Base-by-base conservation (phyloP, 2,888 invertebrate genomes). In the Coenonympha arcania region DNA sequence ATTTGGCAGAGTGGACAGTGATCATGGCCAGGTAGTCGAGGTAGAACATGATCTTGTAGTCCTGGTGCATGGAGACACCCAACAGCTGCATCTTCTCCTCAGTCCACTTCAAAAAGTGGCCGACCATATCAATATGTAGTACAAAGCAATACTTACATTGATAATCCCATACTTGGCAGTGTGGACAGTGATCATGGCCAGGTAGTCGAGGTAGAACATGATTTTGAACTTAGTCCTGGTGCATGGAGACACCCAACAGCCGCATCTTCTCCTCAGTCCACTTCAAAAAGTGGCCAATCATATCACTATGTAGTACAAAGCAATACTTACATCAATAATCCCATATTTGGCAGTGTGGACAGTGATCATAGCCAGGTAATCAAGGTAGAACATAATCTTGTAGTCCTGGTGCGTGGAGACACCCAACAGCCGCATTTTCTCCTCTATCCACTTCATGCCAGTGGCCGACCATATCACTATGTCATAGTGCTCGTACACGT, bases 381-480 rank as follows among this genome's bases (percentile, higher is more conserved):
- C 98, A 52, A 98, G 79, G 77, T 96, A 93, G 80, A 97, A 98
- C 72, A 93, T 90, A 51, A 99, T 93, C 84, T 96, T 98, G 71
- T 98, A 98, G 57, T 92, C 90, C 1, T 91, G 88, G 74, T 97
- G 92, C 2, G 88, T 89, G 0, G 92, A 88, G 0, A 98, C 96
- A 0, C 97, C 97, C 0, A 99, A 85, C 36, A 98, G 81, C 53
- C 93, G 91, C 97, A 99, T 97, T 79, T 98, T 98, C 67, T 97
- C 96, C 64, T 97, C 95, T 36, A 99, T 98, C 98, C 98, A 98
- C 68, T 95, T 96, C 97, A 98, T 98, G 55, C 95, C 94, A 0
- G 98, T 98, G 0, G 98, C 98, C 3, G 98, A 98, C 98, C 98
- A 99, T 60, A 99, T 98, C 0, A 95, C 97, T 60, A 98, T 98